These are phyloP conservation scores for Moxostoma hubbsi DNA, from an alignment of 2,797 vertebrate species.

Conservation along the genomic window DNA sequence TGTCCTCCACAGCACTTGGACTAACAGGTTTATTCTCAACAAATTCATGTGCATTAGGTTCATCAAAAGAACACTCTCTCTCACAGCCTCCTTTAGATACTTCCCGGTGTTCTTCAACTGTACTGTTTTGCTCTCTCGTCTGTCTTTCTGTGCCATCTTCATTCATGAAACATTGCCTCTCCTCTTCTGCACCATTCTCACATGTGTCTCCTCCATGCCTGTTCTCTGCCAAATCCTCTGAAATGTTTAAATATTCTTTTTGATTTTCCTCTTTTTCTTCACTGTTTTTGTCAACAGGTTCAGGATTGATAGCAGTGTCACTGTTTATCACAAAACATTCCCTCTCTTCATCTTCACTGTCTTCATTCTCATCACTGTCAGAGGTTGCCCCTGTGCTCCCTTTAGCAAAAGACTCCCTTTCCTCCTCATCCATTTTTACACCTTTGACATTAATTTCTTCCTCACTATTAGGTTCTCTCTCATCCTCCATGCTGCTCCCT, in stretches of 20 bases:
- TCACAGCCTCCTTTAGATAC: neutral
- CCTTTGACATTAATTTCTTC: neutral
- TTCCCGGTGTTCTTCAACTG: neutral
- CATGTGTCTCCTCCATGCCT: neutral
- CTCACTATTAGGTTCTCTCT: neutral
- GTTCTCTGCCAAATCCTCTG: neutral
- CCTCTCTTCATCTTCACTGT: neutral
- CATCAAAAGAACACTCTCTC: neutral
- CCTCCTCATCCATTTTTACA: neutral
- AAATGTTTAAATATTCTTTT: neutral
- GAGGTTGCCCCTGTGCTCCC: constrained; percentile 3
- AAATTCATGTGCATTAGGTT: neutral
- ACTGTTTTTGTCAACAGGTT: neutral
- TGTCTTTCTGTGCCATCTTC: neutral
- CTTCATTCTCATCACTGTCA: neutral
- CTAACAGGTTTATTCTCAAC: neutral
- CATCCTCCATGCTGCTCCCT: neutral
- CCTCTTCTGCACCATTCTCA: neutral
- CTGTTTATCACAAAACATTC: neutral
- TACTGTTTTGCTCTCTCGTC: neutral
- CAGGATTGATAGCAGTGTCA: neutral
- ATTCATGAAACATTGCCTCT: neutral
- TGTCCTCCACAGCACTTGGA: neutral
- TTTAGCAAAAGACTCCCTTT: neutral
- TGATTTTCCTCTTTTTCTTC: neutral